Conservation (phyloP, 1,140 invertebrate species). For the Hypsibius dujardini region DNA sequence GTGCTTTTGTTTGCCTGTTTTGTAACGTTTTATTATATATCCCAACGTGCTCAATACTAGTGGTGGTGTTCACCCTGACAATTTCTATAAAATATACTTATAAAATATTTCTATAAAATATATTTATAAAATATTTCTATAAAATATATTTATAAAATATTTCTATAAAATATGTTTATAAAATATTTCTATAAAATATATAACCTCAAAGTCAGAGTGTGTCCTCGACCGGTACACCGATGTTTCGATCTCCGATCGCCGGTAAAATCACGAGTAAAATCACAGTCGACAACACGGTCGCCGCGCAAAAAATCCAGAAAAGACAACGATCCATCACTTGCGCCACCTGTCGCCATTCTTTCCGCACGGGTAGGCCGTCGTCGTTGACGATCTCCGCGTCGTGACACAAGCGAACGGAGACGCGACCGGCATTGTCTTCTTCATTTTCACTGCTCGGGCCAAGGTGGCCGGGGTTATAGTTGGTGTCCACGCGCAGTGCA, state of each 20-base stretch:
- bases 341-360: slow-evolving; percentile 14
- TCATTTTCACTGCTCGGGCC: too few species aligned
- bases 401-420: not conserved
- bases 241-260: not conserved
- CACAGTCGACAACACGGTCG: not conserved
- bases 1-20: too few species aligned
- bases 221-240: not conserved
- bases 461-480: slow-evolving; percentile 1
- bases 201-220: not conserved
- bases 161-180: not conserved
- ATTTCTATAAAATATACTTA: too few species aligned
- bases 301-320: slow-evolving; percentile 11
- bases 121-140: too few species aligned
- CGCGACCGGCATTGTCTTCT: too few species aligned
- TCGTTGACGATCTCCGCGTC: not conserved
- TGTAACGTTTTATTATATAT: too few species aligned
- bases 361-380: not conserved
- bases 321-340: slow-evolving; percentile 5
- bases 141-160: not conserved
- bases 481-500: not conserved
- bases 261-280: not conserved
- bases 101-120: too few species aligned
- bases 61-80: too few species aligned
- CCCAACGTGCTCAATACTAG: too few species aligned
- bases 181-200: not conserved